A percentile compares a stretch with the other conserved stretches of the same genome.
Conservation (phyloP, 2,797 vertebrate genomes). For the Platalea minor region DNA sequence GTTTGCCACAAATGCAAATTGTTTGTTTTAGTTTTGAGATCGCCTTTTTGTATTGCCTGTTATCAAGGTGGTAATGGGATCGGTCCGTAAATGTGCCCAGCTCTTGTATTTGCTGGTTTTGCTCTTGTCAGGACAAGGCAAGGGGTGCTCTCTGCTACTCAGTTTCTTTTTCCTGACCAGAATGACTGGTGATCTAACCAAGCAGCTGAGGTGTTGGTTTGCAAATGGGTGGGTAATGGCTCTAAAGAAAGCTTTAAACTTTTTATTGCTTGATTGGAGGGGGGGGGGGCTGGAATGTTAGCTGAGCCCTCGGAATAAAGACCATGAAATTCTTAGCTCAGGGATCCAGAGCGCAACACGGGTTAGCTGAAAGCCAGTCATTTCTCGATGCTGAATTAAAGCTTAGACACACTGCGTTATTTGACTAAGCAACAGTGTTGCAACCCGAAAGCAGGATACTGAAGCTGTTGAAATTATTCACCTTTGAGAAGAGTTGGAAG, state of each 20-base stretch:
- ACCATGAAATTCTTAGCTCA: not conserved
- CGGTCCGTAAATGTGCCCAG: not conserved
- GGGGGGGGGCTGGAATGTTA: not conserved
- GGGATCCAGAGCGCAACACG: not conserved
- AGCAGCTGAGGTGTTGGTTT: not conserved
- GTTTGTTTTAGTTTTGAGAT: not conserved
- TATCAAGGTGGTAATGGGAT: not conserved
- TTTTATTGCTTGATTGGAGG: not conserved
- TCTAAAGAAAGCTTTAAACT: conserved; percentile 16
- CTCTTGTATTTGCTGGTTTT: not conserved
- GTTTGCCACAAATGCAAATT: not conserved
- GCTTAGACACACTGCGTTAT: not conserved
- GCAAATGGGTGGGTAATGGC: not conserved
- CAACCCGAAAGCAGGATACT: not conserved
- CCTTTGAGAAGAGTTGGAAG: not conserved
- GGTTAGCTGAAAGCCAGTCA: not conserved
- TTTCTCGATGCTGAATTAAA: not conserved
- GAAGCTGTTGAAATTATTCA: not conserved
- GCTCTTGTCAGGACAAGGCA: not conserved
- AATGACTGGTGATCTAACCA: not conserved
- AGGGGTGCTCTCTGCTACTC: not conserved
- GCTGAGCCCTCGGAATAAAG: not conserved
- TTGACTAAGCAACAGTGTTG: not conserved
- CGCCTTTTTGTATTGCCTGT: not conserved
- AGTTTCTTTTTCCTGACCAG: not conserved